phyloP scores from a whole-genome alignment of 2,797 vertebrate species.

The Sarcophilus harrisii region DNA sequence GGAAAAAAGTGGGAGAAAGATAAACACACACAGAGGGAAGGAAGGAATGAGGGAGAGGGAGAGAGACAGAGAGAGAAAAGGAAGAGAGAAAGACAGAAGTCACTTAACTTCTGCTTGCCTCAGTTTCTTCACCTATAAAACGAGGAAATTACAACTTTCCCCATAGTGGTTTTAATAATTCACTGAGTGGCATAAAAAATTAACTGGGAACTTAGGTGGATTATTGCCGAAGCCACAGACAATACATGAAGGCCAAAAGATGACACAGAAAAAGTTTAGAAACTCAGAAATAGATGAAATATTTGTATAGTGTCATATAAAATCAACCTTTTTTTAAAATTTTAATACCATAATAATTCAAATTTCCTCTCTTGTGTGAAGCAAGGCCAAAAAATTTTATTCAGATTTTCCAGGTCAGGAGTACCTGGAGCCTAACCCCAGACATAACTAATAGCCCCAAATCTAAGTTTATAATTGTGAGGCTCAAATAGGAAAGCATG shows the following conservation, averaged over 20 bases:
- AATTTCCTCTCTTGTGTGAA: background rate
- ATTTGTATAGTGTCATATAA: background rate
- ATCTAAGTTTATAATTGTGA: background rate
- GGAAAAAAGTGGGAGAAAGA: no score
- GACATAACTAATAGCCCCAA: background rate
- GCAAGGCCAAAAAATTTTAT: background rate
- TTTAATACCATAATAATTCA: background rate
- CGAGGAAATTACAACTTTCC: no score
- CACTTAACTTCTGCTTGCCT: background rate
- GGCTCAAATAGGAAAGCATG: background rate
- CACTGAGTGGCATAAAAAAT: no score
- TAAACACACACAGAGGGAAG: no score
- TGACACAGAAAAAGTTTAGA: background rate
- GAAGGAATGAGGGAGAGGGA: no score
- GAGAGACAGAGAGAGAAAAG: no score
- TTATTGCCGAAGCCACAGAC: background rate
- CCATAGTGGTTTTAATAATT: no score
- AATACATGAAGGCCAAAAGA: background rate
- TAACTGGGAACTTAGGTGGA: no score
- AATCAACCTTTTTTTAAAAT: background rate
- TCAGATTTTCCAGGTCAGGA: background rate
- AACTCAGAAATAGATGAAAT: background rate
- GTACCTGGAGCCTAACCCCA: background rate
- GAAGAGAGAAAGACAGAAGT: background rate
- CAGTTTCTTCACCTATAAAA: background rate